A percentile compares a stretch with the other conserved stretches of the same genome.
Evolutionary conservation across 2,113 vertebrate genomes (phyloP).

Genomic region (Austrofundulus limnaeus): DNA sequence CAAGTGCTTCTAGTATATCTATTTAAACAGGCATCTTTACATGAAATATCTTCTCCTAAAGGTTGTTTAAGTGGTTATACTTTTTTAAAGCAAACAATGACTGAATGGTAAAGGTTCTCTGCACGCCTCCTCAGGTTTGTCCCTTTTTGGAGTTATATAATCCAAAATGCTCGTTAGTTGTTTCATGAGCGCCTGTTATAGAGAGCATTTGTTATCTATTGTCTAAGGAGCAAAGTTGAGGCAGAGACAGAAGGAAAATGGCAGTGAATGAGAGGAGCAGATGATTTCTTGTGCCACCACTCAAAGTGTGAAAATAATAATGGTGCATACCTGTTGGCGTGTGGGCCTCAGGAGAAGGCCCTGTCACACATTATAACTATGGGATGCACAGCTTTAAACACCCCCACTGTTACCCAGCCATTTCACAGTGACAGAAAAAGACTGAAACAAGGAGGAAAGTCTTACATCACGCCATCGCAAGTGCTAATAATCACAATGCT

Average conservation of each 20-base stretch:
- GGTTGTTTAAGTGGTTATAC: constrained; percentile 51
- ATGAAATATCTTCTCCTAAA: too few species aligned
- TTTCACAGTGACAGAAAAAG: constrained; percentile 11
- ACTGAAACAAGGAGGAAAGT: constrained; percentile 18
- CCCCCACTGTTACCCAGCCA: constrained; percentile 41
- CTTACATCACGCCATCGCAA: constrained; percentile 19
- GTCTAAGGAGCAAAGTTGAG: constrained; percentile 48
- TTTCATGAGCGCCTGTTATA: constrained; percentile 33
- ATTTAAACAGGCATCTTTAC: too few species aligned
- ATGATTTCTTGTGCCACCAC: constrained; percentile 72
- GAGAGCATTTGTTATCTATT: constrained; percentile 41
- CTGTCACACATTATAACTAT: constrained; percentile 43
- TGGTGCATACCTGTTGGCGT: constrained; percentile 58
- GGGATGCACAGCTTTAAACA: constrained; percentile 22
- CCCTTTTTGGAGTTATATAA: constrained; percentile 42
- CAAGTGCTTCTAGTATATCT: too few species aligned
- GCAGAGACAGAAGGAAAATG: constrained; percentile 36
- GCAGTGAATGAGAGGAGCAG: constrained; percentile 39
- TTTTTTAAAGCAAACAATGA: constrained; percentile 34
- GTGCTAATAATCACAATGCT: constrained; percentile 7
- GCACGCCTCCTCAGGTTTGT: constrained; percentile 13
- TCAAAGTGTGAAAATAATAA: constrained; percentile 76
- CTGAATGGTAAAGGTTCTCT: constrained; percentile 35
- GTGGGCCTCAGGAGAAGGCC: constrained; percentile 33
- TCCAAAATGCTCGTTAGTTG: constrained; percentile 28